Base-by-base conservation (phyloP, 1,140 invertebrate species). In the Amyelois transitella region DNA sequence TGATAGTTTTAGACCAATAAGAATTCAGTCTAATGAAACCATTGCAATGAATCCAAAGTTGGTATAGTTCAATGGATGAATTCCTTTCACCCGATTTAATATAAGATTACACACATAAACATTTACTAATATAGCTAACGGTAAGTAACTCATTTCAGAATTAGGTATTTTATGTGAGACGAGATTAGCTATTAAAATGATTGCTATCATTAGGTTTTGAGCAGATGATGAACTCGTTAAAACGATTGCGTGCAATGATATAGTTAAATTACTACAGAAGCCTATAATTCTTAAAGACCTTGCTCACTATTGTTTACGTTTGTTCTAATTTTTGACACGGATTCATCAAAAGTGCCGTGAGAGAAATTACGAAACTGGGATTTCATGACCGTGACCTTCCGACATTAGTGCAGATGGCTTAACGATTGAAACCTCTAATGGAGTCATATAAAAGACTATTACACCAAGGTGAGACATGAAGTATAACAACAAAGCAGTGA, bases 331-430 rank as follows among this genome's bases (percentile, higher is more conserved):
- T 52, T 60, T 58, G 52, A 24, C 24, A 45, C n/a, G 22, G 48
- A 8, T 53, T 52, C 49, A 47, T 44, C 18, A 56, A 57, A 64
- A 60, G 58, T 28, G 43, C 2, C 43, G 47, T 53, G 48, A 55
- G 48, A 50, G 58, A 55, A 44, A 59, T 66, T 51, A 65, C 28
- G 58, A 58, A 58, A 69, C 45, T n/a, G n/a, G n/a, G n/a, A 21
- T 7, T 24, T 20, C 38, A 55, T 21, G 55, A 28, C 66, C 67
- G 25, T 79, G 75, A 77, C 76, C 78, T 77, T 81, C 47, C 64
- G 60, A 63, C 51, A 55, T 76, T n/a, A 72, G 77, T 62, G 76
- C 79, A 69, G 68, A 60, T 66, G 64, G 72, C 51, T 57, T 71
- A 69, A 77, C 64, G 62, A 72, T 67, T 59, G 51, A 64, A 59